Evolutionary conservation across 2,888 invertebrate species (phyloP), one percentile per base, ranked within the genome.

Genomic region (Aspidiotus destructor): DNA sequence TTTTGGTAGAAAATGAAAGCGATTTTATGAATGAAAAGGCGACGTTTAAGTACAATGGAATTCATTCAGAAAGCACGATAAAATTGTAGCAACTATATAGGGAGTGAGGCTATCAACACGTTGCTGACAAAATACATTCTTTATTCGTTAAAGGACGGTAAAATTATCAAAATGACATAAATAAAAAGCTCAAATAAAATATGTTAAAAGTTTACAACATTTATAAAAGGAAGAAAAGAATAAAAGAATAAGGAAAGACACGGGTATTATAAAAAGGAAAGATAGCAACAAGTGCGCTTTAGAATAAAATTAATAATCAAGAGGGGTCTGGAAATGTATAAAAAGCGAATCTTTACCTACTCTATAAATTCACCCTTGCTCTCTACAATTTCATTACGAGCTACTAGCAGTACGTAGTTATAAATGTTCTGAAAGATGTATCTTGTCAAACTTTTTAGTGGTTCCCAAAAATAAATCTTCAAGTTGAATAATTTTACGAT

Each of bases 251-350:
- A 65, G 65, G 65, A 65, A 65, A 65, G 65, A 65, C 65, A 58
- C 65, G 65, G 65, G 42, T 65, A 65, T 65, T 65, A 65, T 65
- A 65, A 65, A 65, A 57, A 65, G 65, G 65, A 65, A 65, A 65
- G 65, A 65, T 65, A 65, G 65, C 65, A 65, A 65, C 65, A 65
- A 65, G 65, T 65, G 65, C 57, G 65, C 65, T 65, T 65, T 65
- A 65, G 65, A 65, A 65, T 65, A 65, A 65, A 65, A 65, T 65
- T 65, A 65, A 65, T 65, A 65, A 65, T 58, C 65, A 65, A 65
- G 65, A 65, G 65, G 65, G 65, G 65, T 55, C 64, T 57, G 64
- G 44, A 58, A 58, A 58, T 57, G 57, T 58, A 58, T 58, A 65
- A 65, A 65, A 58, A 65, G 58, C 65, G 65, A 65, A 65, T 65